Percentiles rank a stretch among this genome's conserved stretches.
These are phyloP conservation scores for Cydia amplana DNA, from an alignment of 1,140 invertebrate species.

Conservation along the genomic window DNA sequence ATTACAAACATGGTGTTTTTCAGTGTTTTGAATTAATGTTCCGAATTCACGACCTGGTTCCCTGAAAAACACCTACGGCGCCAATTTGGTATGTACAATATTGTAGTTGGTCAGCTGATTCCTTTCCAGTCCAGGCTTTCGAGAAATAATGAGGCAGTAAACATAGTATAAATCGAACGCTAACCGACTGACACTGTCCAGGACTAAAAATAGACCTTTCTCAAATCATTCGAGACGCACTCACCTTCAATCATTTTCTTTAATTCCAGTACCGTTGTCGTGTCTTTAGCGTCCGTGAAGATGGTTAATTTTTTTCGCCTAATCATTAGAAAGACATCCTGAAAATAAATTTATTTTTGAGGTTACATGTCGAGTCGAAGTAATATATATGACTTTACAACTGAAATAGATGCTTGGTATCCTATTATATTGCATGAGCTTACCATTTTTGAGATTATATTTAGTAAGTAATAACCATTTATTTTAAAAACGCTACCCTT, in stretches of 20 bases:
- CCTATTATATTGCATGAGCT: conserved; percentile 38
- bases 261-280: conserved; percentile 94
- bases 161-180: conserved; percentile 39
- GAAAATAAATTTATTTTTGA: conserved; percentile 77
- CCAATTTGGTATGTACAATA: background rate
- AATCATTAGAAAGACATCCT: conserved; percentile 99
- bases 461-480: conserved; percentile 69
- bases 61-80: background rate
- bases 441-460: conserved; percentile 69
- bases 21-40: no score
- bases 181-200: conserved; percentile 60
- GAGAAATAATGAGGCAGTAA: conserved; percentile 2
- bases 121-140: background rate
- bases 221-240: conserved; percentile 52
- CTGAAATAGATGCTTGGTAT: background rate
- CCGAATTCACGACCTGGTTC: background rate
- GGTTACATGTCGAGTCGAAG: conserved; percentile 57
- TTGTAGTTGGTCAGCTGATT: background rate
- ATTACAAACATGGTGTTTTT: background rate
- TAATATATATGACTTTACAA: background rate
- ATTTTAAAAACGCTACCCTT: conserved; percentile 65
- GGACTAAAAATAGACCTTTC: conserved; percentile 74
- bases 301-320: conserved; percentile 97
- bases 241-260: conserved; percentile 98
- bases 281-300: conserved; percentile 99